phyloP scores from a whole-genome alignment of 1,140 invertebrate species.

The Delia radicum region DNA sequence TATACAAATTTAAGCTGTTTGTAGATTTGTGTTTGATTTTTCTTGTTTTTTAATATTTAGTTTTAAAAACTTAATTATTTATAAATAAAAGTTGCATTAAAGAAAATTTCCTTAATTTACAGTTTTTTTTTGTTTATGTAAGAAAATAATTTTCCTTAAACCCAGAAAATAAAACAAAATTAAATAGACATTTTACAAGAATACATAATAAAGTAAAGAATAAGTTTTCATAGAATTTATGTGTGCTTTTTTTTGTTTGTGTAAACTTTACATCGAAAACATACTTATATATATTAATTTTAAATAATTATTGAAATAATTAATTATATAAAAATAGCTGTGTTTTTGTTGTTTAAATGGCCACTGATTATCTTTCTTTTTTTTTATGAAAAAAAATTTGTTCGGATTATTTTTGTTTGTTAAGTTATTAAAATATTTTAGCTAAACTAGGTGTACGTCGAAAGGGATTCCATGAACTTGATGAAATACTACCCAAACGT shows the following conservation, averaged over 20 bases:
- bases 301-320: background rate
- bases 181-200: too few relatives aligned
- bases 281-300: background rate
- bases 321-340: background rate
- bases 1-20: too few relatives aligned
- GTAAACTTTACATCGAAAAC: background rate
- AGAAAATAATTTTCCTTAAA: too few relatives aligned
- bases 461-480: conserved; percentile 53
- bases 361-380: background rate
- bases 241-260: background rate
- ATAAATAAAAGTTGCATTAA: too few relatives aligned
- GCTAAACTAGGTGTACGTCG: conserved; percentile 51
- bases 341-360: background rate
- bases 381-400: too few relatives aligned
- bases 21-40: too few relatives aligned
- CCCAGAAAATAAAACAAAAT: too few relatives aligned
- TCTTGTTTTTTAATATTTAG: too few relatives aligned
- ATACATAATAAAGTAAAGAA: too few relatives aligned
- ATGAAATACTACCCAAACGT: conserved; percentile 46
- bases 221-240: background rate
- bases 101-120: too few relatives aligned
- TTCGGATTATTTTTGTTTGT: background rate
- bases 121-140: too few relatives aligned
- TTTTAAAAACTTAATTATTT: too few relatives aligned
- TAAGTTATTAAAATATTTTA: conserved; percentile 43